Conservation (phyloP, 2,113 vertebrate species). For the Sporophila hypoxantha region DNA sequence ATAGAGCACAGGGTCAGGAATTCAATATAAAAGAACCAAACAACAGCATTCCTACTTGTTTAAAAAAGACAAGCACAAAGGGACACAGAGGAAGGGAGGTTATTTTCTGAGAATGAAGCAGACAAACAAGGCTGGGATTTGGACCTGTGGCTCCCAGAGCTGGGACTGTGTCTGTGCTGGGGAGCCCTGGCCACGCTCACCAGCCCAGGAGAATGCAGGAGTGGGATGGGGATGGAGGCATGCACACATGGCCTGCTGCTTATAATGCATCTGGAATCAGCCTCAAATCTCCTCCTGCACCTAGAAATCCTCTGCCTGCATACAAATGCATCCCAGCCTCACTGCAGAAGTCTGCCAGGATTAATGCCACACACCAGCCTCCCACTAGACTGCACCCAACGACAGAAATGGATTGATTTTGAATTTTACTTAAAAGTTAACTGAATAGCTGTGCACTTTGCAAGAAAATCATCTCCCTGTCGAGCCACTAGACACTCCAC, state of each 20-base stretch:
- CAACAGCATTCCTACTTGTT: neutral
- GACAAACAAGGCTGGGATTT: neutral
- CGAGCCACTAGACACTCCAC: neutral
- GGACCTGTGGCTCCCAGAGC: neutral
- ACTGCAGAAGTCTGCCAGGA: neutral
- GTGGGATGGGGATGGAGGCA: neutral
- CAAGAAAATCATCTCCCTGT: neutral
- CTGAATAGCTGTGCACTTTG: neutral
- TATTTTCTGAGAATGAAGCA: neutral
- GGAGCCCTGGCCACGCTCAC: rapidly evolving
- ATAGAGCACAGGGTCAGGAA: neutral
- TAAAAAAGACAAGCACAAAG: neutral
- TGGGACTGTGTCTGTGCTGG: rapidly evolving
- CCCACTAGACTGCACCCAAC: neutral
- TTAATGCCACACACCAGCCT: neutral
- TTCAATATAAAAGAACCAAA: neutral
- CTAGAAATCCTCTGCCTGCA: neutral
- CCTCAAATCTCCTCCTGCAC: neutral
- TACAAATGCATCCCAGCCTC: constrained; percentile 3
- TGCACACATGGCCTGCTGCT: rapidly evolving
- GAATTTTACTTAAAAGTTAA: neutral
- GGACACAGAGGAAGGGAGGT: neutral
- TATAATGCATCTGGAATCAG: neutral
- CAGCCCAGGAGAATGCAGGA: neutral
- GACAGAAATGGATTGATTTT: neutral